Evolutionary conservation across 2,888 invertebrate genomes (phyloP).

Genomic region (Cyaniris semiargus): DNA sequence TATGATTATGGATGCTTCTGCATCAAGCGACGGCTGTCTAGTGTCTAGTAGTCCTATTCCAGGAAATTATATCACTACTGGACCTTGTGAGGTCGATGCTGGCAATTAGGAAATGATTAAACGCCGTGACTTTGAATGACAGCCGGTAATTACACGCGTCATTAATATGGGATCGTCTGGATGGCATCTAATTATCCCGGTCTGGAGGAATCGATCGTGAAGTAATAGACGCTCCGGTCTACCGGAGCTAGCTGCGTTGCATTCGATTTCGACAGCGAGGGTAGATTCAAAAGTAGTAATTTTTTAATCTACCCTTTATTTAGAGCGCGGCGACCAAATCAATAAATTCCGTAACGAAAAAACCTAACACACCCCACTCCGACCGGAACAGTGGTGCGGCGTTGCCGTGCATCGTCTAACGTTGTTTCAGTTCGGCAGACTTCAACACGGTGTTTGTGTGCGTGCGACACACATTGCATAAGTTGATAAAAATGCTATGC

Average conservation of each 20-base stretch:
- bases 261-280: no score
- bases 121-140: constrained; percentile 8
- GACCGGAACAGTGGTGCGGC: no score
- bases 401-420: no score
- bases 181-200: not conserved
- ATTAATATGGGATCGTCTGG: constrained; percentile 11
- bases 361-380: no score
- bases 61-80: not conserved
- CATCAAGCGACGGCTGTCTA: not conserved
- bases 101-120: constrained; percentile 12
- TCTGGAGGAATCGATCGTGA: not conserved
- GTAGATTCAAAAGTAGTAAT: no score
- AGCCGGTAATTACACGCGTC: constrained; percentile 2
- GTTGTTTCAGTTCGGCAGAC: no score
- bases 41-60: not conserved
- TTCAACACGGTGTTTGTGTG: no score
- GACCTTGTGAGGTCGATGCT: not conserved
- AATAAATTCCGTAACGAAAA: no score
- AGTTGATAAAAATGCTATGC: no score
- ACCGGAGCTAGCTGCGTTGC: not conserved
- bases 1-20: not conserved
- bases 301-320: no score
- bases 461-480: no score
- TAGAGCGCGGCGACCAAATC: no score
- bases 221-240: not conserved